phyloP scores from a whole-genome alignment of 2,113 vertebrate genomes.

The Psammodynastes pulverulentus region DNA sequence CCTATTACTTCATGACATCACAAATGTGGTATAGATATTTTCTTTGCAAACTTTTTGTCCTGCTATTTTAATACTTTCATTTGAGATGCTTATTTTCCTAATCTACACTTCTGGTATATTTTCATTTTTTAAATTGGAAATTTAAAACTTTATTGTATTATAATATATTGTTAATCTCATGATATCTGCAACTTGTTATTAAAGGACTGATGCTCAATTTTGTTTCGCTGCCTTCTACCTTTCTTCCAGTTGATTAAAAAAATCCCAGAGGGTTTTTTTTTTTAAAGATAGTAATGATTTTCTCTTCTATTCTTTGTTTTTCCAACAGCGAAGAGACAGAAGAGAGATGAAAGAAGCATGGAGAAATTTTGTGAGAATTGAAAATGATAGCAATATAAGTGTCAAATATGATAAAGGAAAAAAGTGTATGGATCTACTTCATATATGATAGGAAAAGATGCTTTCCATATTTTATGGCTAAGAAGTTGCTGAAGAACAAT shows the following conservation, averaged over 20 bases:
- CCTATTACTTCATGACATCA: neutral
- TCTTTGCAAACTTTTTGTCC: neutral
- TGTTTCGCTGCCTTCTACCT: accelerated
- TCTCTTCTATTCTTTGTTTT: neutral
- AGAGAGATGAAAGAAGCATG: neutral
- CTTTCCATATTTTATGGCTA: neutral
- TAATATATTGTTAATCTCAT: neutral
- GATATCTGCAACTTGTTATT: neutral
- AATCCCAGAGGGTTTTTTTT: neutral
- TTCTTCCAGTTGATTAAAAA: conserved; percentile 5
- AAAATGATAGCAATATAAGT: conserved; percentile 23
- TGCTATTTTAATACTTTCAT: neutral
- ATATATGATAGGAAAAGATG: neutral
- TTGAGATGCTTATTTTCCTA: neutral
- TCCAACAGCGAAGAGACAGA: accelerated
- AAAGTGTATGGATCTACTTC: neutral
- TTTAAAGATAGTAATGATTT: neutral
- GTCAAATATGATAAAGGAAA: neutral
- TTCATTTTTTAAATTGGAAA: conserved; percentile 15
- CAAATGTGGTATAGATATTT: neutral
- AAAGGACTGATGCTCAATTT: accelerated
- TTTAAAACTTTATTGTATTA: neutral
- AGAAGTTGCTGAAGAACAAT: neutral
- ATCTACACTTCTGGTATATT: neutral
- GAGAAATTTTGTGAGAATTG: neutral